These are phyloP conservation scores for Hybognathus amarus DNA, from an alignment of 2,797 vertebrate genomes.

Conservation along the genomic window DNA sequence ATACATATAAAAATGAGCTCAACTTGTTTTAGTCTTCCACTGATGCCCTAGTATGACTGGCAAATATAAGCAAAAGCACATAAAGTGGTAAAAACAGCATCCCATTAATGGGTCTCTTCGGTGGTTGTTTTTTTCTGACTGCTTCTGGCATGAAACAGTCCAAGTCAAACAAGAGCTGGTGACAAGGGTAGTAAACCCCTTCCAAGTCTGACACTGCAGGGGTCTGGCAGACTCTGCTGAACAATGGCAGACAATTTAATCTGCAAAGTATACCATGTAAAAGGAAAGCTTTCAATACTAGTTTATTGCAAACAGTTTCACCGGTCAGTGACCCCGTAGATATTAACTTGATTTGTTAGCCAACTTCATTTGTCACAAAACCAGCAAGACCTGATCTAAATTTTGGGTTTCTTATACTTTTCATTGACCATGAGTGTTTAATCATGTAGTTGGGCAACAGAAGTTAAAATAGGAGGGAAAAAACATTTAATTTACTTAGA, in stretches of 20 bases:
- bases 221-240: conserved; percentile 48
- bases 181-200: conserved; percentile 54
- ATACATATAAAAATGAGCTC: background rate
- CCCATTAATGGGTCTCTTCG: conserved; percentile 2
- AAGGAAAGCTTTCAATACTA: conserved; percentile 39
- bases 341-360: background rate
- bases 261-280: conserved; percentile 49
- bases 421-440: background rate
- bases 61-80: background rate
- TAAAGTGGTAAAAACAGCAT: background rate
- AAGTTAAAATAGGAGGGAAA: no score
- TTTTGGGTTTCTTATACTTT: background rate
- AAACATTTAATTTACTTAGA: background rate
- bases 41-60: background rate
- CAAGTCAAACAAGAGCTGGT: conserved; percentile 58
- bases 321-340: conserved; percentile 23
- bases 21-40: background rate
- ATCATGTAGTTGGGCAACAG: background rate
- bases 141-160: conserved; percentile 29
- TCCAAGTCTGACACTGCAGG: conserved; percentile 53
- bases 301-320: conserved; percentile 8
- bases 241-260: conserved; percentile 56
- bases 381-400: background rate
- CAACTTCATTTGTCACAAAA: background rate
- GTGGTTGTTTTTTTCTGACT: conserved; percentile 6